A percentile compares a stretch with the other conserved stretches of the same genome.
Conservation (phyloP, 2,888 invertebrate genomes). For the Hemicrepidius hirtus region DNA sequence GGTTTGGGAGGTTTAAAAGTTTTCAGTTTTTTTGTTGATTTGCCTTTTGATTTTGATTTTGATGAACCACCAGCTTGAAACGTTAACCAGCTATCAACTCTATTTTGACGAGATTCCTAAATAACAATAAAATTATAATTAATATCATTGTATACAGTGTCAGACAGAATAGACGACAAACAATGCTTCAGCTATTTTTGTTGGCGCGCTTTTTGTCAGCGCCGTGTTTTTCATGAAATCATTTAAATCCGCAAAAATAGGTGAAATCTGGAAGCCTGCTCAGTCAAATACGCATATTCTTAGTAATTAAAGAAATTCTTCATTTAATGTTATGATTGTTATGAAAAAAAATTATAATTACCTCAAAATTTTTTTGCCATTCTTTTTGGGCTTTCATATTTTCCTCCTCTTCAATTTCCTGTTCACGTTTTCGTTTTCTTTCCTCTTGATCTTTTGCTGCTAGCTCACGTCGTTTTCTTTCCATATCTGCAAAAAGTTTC, state of each 20-base stretch:
- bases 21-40: constrained; percentile 87
- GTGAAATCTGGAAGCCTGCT: too few relatives aligned
- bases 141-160: too few relatives aligned
- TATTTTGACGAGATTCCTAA: constrained; percentile 91
- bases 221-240: too few relatives aligned
- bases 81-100: constrained; percentile 94
- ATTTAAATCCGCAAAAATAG: too few relatives aligned
- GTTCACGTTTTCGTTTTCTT: constrained; percentile 93
- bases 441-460: constrained; percentile 95
- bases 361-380: constrained; percentile 99
- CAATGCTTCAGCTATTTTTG: too few relatives aligned
- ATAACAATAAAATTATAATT: constrained; percentile 60
- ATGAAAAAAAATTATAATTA: constrained; percentile 63
- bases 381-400: constrained; percentile 92
- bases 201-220: too few relatives aligned
- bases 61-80: constrained; percentile 83
- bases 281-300: too few relatives aligned
- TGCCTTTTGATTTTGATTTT: constrained; percentile 79
- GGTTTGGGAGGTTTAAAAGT: constrained; percentile 94
- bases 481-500: constrained; percentile 97
- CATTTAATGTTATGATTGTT: too few relatives aligned
- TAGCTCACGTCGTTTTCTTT: constrained; percentile 90
- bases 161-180: too few relatives aligned
- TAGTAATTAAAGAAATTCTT: too few relatives aligned
- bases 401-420: constrained; percentile 95